These are phyloP conservation scores for Meda fulgida DNA, from an alignment of 2,797 vertebrate genomes.

Conservation along the genomic window DNA sequence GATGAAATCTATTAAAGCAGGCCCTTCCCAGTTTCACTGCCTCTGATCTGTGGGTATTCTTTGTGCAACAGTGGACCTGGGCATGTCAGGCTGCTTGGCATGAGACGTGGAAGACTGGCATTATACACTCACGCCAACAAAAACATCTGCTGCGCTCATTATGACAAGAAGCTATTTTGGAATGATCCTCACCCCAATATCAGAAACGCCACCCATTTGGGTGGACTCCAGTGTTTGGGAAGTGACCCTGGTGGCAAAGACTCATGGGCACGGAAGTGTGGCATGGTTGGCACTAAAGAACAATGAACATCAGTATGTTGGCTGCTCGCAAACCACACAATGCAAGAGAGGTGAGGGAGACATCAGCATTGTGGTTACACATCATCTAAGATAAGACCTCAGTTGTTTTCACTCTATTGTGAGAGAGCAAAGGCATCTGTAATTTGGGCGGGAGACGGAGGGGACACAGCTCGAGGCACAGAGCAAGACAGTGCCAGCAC, in stretches of 20 bases:
- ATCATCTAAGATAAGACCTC: constrained; percentile 12
- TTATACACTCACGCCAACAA: constrained; percentile 49
- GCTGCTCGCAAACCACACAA: constrained; percentile 17
- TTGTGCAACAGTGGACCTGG: constrained; percentile 35
- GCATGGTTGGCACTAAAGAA: constrained; percentile 25
- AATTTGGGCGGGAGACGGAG: constrained; percentile 37
- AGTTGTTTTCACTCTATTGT: constrained; percentile 17
- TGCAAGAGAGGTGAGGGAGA: background rate
- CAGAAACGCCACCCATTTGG: constrained; percentile 46
- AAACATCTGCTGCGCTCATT: constrained; percentile 62
- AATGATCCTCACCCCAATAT: constrained; percentile 46
- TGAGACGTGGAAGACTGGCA: constrained; percentile 42
- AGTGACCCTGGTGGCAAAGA: constrained; percentile 28
- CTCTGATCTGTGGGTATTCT: constrained; percentile 48
- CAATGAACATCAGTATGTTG: constrained; percentile 26
- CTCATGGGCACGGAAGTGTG: constrained; percentile 22
- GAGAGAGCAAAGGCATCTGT: constrained; percentile 26
- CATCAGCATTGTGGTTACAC: constrained; percentile 13
- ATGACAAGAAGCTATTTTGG: constrained; percentile 55
- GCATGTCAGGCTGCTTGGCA: constrained; percentile 50
- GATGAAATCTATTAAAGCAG: constrained; percentile 43
- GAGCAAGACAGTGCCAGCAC: constrained; percentile 19
- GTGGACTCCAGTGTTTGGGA: constrained; percentile 37
- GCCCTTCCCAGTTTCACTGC: background rate
- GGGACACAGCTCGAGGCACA: constrained; percentile 30